Base-by-base conservation (phyloP, 2,113 vertebrate genomes). In the Aleadryas rufinucha region DNA sequence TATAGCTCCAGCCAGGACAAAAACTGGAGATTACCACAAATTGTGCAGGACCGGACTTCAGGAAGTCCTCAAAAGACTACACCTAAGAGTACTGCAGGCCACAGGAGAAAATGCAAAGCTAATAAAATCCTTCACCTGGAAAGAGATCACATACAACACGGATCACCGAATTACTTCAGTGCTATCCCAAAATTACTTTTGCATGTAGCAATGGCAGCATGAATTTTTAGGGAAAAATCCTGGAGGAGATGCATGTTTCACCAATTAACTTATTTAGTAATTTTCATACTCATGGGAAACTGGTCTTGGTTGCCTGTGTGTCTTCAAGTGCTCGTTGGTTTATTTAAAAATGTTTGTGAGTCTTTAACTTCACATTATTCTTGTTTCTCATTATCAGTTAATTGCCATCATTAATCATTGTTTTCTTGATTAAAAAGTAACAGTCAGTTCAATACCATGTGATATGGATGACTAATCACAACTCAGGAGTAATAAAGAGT, bases 361-460 rank as follows among this genome's bases (percentile, higher is more conserved):
- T 87, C 72, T 83, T 84, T 83, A 94, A 94, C 82, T 93, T 96
- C 83, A 87, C 76, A 84, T 92, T 96, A 84, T 86, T 93, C 93
- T 92, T 94, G 80, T 95, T 96, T 92, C 95, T 94, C 90, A 91
- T 90, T 92, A 96, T 94, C 90, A 87, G 80, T 94, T 96, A 97
- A 96, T 96, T 97, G 92, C 90, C 92, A 92, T 90, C 96, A 95
- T 96, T 96, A 96, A 96, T 96, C 95, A 93, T 90, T 94, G 95
- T 95, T 95, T 96, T 92, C 95, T 96, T 97, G 92, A 96, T 96
- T 97, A 96, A 94, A 96, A 97, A 95, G 95, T 89, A 95, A 89
- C 93, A 92, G 69, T 93, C 93, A 89, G 90, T 95, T 96, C 95
- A 94, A 94, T 96, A 89, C 85, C 88, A 72, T 95, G 95, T 92